These are phyloP conservation scores for Cardiocondyla obscurior DNA, from an alignment of 1,140 invertebrate species.

Conservation along the genomic window DNA sequence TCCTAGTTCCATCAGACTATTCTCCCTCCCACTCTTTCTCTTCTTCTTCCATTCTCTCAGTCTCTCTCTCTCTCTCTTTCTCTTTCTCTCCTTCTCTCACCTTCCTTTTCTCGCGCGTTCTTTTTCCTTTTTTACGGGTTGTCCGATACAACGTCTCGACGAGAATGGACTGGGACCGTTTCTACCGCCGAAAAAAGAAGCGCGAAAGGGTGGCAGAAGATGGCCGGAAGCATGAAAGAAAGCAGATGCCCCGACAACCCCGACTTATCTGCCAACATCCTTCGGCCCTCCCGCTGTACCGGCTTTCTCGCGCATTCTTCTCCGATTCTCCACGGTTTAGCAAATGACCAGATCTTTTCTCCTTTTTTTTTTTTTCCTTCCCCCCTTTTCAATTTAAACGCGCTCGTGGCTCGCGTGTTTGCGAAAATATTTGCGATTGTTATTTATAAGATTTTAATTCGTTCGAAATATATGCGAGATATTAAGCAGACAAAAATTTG, in stretches of 20 bases:
- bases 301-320: neutral
- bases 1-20: neutral
- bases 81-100: neutral
- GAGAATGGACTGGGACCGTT: conserved; percentile 73
- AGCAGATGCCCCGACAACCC: conserved; percentile 74
- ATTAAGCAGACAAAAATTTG: neutral
- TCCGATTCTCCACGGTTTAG: neutral
- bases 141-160: conserved; percentile 75
- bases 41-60: neutral
- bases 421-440: neutral
- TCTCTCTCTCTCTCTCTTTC: conserved; percentile 19
- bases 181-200: conserved; percentile 68
- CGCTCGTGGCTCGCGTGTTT: neutral
- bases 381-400: neutral
- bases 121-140: conserved; percentile 1
- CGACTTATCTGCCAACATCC: conserved; percentile 76
- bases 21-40: conserved; percentile 16
- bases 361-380: neutral
- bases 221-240: conserved; percentile 75
- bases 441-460: neutral
- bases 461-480: neutral
- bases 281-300: conserved; percentile 42
- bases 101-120: neutral
- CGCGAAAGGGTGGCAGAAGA: conserved; percentile 70
- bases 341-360: neutral